Evolutionary conservation across 2,113 vertebrate species (phyloP), one percentile per base, ranked within the genome.

Genomic region (Rhinogobius similis): DNA sequence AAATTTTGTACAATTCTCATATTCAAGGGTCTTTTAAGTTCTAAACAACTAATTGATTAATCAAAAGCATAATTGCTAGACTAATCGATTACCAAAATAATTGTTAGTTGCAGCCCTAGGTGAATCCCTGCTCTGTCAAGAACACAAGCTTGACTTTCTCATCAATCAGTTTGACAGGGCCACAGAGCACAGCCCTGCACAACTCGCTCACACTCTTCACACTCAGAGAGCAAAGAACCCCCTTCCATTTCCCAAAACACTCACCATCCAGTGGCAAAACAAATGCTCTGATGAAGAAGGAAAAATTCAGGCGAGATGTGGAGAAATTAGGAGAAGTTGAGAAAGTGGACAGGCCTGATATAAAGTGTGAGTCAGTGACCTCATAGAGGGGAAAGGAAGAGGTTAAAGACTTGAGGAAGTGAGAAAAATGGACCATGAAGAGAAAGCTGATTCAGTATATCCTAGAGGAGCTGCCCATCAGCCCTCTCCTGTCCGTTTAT

Each of bases 81-180:
- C n/a, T n/a, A n/a, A n/a, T n/a, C n/a, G n/a, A n/a, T n/a, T n/a
- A n/a, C n/a, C n/a, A n/a, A n/a, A n/a, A n/a, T n/a, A n/a, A n/a
- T n/a, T n/a, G n/a, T n/a, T n/a, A n/a, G n/a, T n/a, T n/a, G n/a
- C n/a, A n/a, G n/a, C n/a, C n/a, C n/a, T n/a, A n/a, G 87, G 87
- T 80, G 84, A 82, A 87, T 85, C 72, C 79, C 79, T 67, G 72
- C 76, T 77, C 88, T 83, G 88, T 67, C 88, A 90, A 86, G 79
- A 87, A 84, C 90, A 90, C 89, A 83, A 72, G 84, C 83, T 72
- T 78, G 77, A 77, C 81, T 88, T 82, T 78, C 83, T 89, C 87
- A 92, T 92, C 87, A 89, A 91, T 92, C 92, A 92, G 73, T 85
- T 79, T 90, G 86, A 90, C 90, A 91, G 72, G 85, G 85, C 59